Conservation (phyloP, 2,888 invertebrate species). For the Heliconius sara region DNA sequence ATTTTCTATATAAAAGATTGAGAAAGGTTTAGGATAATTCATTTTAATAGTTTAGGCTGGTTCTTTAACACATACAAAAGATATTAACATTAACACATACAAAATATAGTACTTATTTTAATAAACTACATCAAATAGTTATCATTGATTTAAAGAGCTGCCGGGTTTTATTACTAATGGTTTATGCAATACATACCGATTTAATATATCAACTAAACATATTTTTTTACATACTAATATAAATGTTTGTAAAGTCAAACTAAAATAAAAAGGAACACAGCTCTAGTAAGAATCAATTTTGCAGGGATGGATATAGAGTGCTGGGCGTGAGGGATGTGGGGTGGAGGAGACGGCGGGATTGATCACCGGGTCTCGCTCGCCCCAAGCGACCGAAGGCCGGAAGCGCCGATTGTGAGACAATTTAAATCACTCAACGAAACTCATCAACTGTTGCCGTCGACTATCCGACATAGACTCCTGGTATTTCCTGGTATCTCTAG, state of each 20-base stretch:
- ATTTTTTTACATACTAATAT: background rate
- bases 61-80: too few relatives aligned
- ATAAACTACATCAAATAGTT: too few relatives aligned
- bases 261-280: background rate
- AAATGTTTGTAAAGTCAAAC: background rate
- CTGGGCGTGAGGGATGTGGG: slow-evolving; percentile 34
- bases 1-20: background rate
- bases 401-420: slow-evolving; percentile 78
- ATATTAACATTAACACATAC: too few relatives aligned
- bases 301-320: slow-evolving; percentile 19
- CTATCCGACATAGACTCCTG: slow-evolving; percentile 59
- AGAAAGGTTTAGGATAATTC: background rate
- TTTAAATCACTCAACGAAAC: slow-evolving; percentile 71
- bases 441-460: slow-evolving; percentile 67
- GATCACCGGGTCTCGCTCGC: slow-evolving; percentile 52
- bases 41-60: background rate
- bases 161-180: background rate
- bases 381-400: slow-evolving; percentile 64
- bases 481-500: slow-evolving; percentile 1
- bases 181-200: background rate
- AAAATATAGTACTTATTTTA: too few relatives aligned
- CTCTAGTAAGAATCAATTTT: slow-evolving; percentile 17
- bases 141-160: background rate
- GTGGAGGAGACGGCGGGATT: slow-evolving; percentile 45
- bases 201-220: background rate